Conservation (phyloP, 92 coral and sea anemone species). For the Parazoanthus darwini region DNA sequence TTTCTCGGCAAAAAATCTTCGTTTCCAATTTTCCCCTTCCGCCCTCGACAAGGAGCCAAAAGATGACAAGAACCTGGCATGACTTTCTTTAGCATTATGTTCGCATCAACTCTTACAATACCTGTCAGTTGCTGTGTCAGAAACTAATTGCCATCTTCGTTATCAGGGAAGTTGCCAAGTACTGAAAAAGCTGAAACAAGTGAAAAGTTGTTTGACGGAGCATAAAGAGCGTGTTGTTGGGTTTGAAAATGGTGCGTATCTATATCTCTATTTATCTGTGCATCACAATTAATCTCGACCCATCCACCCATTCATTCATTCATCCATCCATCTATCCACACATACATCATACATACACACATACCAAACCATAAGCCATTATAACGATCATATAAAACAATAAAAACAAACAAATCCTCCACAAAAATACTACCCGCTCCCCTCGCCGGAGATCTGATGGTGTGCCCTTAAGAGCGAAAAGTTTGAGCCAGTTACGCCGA, state of each 20-base stretch:
- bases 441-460: too few species aligned
- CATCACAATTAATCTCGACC: not conserved
- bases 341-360: not conserved
- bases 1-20: too few species aligned
- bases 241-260: conserved; percentile 80
- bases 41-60: too few species aligned
- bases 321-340: not conserved
- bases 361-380: too few species aligned
- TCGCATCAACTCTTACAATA: not conserved
- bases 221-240: conserved; percentile 96
- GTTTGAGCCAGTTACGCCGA: too few species aligned
- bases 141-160: not conserved
- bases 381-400: too few species aligned
- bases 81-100: not conserved
- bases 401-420: too few species aligned
- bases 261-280: not conserved
- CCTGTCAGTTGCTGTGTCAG: not conserved
- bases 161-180: conserved; percentile 93
- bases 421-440: too few species aligned
- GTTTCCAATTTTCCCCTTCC: too few species aligned
- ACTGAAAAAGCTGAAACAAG: conserved; percentile 84
- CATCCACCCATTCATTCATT: not conserved
- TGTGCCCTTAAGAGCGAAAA: too few species aligned
- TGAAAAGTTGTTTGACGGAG: conserved; percentile 77
- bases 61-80: not conserved